Percentiles rank a stretch among this genome's conserved stretches.
Evolutionary conservation across 2,888 invertebrate species (phyloP).

Genomic region (Strigamia transsilvanica): DNA sequence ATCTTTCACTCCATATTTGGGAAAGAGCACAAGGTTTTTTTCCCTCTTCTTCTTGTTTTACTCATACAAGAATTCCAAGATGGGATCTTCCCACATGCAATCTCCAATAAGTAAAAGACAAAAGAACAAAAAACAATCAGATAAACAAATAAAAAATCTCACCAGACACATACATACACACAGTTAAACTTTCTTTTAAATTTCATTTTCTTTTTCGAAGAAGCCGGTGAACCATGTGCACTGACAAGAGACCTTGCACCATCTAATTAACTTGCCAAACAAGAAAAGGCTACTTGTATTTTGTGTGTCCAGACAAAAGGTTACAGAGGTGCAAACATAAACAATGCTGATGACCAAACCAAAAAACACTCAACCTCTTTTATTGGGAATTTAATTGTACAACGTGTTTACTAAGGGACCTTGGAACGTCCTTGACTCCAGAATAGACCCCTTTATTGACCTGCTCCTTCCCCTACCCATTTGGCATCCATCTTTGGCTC

Average conservation of each 20-base stretch:
- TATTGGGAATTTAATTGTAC: background rate
- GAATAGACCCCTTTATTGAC: conserved; percentile 9
- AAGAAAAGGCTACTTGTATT: background rate
- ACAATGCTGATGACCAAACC: background rate
- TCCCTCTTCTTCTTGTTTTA: too few species aligned
- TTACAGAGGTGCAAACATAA: conserved; percentile 10
- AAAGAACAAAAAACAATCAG: background rate
- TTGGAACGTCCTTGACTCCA: conserved; percentile 12
- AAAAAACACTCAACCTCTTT: background rate
- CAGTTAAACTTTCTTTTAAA: too few species aligned
- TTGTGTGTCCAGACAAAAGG: background rate
- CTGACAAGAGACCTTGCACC: background rate
- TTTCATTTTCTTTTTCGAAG: background rate
- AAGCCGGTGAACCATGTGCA: background rate
- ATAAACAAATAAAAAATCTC: background rate
- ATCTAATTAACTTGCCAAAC: background rate
- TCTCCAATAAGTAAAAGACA: background rate
- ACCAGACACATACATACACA: too few species aligned
- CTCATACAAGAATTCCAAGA: background rate
- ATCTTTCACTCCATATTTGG: conserved; percentile 24
- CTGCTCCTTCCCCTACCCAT: background rate
- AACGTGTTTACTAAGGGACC: background rate
- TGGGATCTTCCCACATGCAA: background rate
- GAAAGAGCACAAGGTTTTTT: background rate
- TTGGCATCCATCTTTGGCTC: conserved; percentile 35